Evolutionary conservation across 2,888 invertebrate genomes (phyloP), one percentile per base, ranked within the genome.

Genomic region (Machimus rusticus): DNA sequence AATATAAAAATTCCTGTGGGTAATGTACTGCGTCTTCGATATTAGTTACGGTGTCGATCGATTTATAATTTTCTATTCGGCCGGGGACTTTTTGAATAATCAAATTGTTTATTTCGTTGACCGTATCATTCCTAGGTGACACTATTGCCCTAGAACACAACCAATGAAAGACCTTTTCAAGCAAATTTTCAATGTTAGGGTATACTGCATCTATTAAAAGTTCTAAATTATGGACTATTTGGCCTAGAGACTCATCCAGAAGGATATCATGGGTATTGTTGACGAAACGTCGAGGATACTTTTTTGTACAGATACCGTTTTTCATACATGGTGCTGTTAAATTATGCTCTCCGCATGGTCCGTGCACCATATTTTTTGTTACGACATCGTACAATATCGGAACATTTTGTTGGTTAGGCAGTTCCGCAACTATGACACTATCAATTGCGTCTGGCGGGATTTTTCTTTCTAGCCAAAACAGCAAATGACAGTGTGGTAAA

Each of bases 401-500:
- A 3, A 12, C 43, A 2, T 12, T 12, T 14, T 19, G 1, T 55
- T 51, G 46, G 51, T 88, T 66, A 5, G 88, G 89, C 46, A 89
- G 55, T 77, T 88, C 88, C 31, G 88, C 87, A 23, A 85, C 86
- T 51, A 89, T 89, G 3, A 89, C 43, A 14, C 43, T 37, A 89
- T 90, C 89, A 43, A 90, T 90, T 3, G 2, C 37, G 5, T 37
- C 37, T 5, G 37, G 37, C 4, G 12, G 8, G 1, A 43, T 43
- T 43, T 43, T 43, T 12, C 2, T 12, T 9, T 43, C 43, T 12
- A 90, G 87, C 91, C 91, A 91, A 86, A 89, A 31, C 37, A 91
- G 57, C 86, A 90, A 89, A 84, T 89, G 89, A n/a, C 88, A 89
- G 78, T 90, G 89, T 1, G 90, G 91, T 16, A 91, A 87, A 14